A percentile compares a stretch with the other conserved stretches of the same genome.
Conservation (phyloP, 2,888 invertebrate species). For the Spialia ferax region DNA sequence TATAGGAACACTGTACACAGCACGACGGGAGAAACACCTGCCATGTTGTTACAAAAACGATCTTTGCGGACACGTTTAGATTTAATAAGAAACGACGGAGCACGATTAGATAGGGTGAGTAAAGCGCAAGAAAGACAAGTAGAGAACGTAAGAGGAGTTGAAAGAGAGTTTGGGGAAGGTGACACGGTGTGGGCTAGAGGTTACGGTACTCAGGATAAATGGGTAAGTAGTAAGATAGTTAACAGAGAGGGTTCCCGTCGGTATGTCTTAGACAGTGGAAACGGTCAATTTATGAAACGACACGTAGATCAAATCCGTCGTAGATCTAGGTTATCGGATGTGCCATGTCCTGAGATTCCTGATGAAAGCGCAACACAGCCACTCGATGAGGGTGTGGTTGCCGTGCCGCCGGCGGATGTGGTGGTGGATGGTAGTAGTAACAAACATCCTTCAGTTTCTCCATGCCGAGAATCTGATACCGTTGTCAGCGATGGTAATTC, state of each 20-base stretch:
- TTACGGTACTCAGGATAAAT: not conserved
- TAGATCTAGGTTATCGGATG: too few species aligned
- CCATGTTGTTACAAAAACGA: not conserved
- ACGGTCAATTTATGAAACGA: not conserved
- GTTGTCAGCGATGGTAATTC: too few species aligned
- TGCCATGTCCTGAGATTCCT: too few species aligned
- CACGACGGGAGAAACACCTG: not conserved
- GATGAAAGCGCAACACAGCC: too few species aligned
- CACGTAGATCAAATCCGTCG: not conserved
- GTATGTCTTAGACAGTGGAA: not conserved
- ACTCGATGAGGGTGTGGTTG: too few species aligned
- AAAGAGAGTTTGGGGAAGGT: not conserved
- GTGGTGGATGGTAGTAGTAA: too few species aligned
- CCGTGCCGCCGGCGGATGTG: too few species aligned
- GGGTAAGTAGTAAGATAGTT: not conserved
- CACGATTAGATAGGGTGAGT: not conserved
- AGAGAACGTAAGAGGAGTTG: not conserved
- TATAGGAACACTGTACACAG: not conserved
- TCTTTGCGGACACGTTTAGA: not conserved
- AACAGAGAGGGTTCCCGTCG: not conserved
- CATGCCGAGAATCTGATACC: too few species aligned
- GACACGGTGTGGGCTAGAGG: not conserved
- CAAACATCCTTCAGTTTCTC: too few species aligned
- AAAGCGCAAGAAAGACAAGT: not conserved
- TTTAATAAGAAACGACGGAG: not conserved